These are phyloP conservation scores for Fringilla coelebs DNA, from an alignment of 2,797 vertebrate species.

Conservation along the genomic window DNA sequence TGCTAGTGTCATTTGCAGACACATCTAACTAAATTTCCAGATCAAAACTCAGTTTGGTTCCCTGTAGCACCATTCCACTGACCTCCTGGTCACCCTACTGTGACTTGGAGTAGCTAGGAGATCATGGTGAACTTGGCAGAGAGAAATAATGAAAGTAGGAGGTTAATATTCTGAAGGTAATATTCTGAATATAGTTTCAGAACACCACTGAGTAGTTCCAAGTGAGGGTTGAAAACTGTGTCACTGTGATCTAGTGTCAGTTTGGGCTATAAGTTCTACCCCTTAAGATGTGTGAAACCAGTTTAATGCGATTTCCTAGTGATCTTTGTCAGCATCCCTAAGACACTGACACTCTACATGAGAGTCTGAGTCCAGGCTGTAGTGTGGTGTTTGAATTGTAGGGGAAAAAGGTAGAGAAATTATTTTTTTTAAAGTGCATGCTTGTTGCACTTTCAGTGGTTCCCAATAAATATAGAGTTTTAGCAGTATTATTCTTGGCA, in stretches of 20 bases:
- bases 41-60: not conserved
- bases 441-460: not conserved
- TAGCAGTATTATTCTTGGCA: not conserved
- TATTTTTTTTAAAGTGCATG: not conserved
- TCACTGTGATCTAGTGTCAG: not conserved
- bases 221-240: not conserved
- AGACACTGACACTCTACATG: rapidly evolving
- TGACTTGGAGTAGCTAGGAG: not conserved
- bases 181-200: not conserved
- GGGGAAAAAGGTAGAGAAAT: rapidly evolving
- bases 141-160: not conserved
- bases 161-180: not conserved
- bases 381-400: not conserved
- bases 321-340: not conserved
- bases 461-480: not conserved
- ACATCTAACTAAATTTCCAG: not conserved
- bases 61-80: not conserved
- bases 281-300: not conserved
- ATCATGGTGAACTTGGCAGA: not conserved
- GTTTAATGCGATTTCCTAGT: not conserved
- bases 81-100: not conserved
- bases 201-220: not conserved
- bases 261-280: not conserved
- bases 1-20: not conserved
- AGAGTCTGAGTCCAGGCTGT: not conserved